Evolutionary conservation across 1,140 invertebrate genomes (phyloP).

Genomic region (Nasonia vitripennis): DNA sequence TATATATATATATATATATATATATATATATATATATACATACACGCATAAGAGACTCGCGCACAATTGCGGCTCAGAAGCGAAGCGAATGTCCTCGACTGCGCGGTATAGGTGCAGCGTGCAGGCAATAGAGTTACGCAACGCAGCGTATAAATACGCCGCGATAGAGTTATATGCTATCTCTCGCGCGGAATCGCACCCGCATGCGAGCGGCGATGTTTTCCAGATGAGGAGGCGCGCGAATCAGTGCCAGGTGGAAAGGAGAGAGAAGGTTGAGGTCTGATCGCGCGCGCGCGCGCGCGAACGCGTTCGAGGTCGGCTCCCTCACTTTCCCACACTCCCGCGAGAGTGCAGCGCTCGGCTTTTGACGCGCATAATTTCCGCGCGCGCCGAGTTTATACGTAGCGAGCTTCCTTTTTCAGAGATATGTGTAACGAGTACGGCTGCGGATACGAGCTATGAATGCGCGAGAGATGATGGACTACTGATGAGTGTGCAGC

Average conservation of each 20-base stretch:
- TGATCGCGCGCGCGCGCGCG: background rate
- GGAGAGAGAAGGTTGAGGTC: conserved; percentile 65
- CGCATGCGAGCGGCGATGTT: background rate
- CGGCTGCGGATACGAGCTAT: too few relatives aligned
- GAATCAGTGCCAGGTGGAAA: conserved; percentile 32
- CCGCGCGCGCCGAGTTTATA: too few relatives aligned
- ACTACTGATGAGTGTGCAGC: too few relatives aligned
- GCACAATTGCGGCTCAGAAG: too few relatives aligned
- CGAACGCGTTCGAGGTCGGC: conserved; percentile 61
- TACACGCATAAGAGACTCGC: too few relatives aligned
- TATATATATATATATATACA: too few relatives aligned
- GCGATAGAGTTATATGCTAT: background rate
- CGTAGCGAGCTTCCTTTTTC: too few relatives aligned
- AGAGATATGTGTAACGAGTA: too few relatives aligned
- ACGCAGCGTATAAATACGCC: background rate
- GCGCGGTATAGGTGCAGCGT: background rate
- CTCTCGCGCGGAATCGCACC: background rate
- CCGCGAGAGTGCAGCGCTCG: too few relatives aligned
- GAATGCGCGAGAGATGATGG: too few relatives aligned
- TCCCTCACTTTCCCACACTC: conserved; percentile 67
- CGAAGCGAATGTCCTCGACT: background rate
- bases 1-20: background rate
- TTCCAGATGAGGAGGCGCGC: background rate
- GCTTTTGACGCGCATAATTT: too few relatives aligned
- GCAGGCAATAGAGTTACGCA: background rate